Evolutionary conservation across 1,140 invertebrate species (phyloP).

Genomic region (Yoshiicerus persimilis): DNA sequence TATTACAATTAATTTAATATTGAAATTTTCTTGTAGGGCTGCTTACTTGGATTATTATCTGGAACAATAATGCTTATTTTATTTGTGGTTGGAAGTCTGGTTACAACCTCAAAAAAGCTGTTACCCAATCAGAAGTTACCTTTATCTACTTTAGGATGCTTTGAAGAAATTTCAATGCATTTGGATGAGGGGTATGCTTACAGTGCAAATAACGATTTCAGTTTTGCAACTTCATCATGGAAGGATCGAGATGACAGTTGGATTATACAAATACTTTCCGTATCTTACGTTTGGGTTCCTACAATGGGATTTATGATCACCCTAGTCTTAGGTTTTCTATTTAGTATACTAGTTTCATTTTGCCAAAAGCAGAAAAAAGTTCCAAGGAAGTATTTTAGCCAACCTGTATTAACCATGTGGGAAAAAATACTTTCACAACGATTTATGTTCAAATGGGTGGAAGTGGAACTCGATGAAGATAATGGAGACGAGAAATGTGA

Average conservation of each 20-base stretch:
- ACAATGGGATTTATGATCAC: not conserved
- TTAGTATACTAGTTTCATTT: not conserved
- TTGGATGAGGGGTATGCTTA: not conserved
- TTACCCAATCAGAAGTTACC: constrained; percentile 62
- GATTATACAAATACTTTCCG: not conserved
- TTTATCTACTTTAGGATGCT: not conserved
- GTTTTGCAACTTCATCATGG: not conserved
- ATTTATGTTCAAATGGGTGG: not conserved
- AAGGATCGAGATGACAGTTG: not conserved
- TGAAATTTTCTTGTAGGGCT: too few species aligned
- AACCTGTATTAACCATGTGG: not conserved
- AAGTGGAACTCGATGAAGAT: not conserved
- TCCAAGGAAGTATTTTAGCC: not conserved
- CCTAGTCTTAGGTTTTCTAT: not conserved
- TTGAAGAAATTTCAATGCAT: not conserved
- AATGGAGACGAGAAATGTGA: not conserved
- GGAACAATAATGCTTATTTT: constrained; percentile 73
- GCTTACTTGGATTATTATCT: constrained; percentile 64
- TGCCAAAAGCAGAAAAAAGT: not conserved
- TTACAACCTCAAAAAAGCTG: constrained; percentile 59
- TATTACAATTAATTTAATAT: too few species aligned
- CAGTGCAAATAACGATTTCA: not conserved
- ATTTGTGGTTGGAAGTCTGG: constrained; percentile 72
- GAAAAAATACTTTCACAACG: not conserved
- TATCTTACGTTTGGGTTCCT: constrained; percentile 26